phyloP scores from a whole-genome alignment of 2,113 vertebrate species.

The Eclectus roratus region DNA sequence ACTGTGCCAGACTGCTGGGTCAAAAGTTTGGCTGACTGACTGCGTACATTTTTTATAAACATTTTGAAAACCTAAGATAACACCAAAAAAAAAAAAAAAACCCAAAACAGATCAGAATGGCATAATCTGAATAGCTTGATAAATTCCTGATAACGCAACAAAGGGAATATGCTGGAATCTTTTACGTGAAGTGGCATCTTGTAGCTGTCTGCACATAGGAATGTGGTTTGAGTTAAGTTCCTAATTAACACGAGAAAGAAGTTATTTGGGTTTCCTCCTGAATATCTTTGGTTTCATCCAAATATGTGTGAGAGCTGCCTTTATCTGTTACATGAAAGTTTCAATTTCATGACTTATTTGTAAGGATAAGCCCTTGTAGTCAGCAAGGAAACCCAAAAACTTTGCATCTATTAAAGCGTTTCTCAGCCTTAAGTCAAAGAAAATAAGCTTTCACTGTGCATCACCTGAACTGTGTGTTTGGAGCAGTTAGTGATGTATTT shows the following conservation, averaged over 20 bases:
- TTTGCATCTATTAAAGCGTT: neutral
- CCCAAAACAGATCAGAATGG: neutral
- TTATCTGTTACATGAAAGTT: neutral
- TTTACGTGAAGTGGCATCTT: neutral
- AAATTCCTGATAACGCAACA: neutral
- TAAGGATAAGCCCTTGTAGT: neutral
- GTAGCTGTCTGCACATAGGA: neutral
- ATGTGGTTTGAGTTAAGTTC: neutral
- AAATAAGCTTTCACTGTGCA: neutral
- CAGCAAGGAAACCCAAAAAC: neutral
- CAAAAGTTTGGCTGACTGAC: slow-evolving; percentile 42
- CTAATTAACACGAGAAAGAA: neutral
- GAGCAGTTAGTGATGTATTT: neutral
- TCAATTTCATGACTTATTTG: neutral
- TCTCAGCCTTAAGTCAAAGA: neutral
- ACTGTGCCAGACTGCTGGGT: neutral
- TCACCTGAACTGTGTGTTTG: neutral
- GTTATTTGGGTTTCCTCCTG: neutral
- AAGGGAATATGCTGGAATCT: neutral
- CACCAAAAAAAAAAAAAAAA: neutral
- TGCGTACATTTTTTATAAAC: neutral
- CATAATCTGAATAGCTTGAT: neutral
- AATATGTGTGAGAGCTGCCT: neutral
- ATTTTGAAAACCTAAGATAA: neutral
- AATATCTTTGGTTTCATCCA: neutral